These are phyloP conservation scores for Setipinna tenuifilis DNA, from an alignment of 2,797 vertebrate species.

Conservation along the genomic window DNA sequence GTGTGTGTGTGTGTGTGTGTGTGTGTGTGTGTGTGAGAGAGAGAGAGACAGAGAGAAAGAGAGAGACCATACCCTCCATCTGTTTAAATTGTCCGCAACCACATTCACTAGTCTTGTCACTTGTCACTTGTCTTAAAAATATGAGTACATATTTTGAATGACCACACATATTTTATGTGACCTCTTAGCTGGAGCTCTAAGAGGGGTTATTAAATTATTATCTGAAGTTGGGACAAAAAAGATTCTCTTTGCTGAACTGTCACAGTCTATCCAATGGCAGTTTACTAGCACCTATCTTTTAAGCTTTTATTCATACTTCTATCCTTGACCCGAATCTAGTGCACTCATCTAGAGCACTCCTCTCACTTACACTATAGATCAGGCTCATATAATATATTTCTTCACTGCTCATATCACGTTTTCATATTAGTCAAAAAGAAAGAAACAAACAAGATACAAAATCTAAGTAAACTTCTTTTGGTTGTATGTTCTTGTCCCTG, in stretches of 20 bases:
- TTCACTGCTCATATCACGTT: not conserved
- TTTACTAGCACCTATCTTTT: not conserved
- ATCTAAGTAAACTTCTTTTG: no score
- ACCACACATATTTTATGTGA: not conserved
- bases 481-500: no score
- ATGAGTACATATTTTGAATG: not conserved
- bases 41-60: not conserved
- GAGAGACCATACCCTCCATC: not conserved
- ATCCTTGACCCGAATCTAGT: not conserved
- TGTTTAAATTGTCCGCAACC: slow-evolving; percentile 11
- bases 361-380: not conserved
- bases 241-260: not conserved
- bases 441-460: no score
- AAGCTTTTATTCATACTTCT: not conserved
- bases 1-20: no score
- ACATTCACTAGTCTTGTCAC: not conserved
- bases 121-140: not conserved
- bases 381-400: not conserved
- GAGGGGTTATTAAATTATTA: no score
- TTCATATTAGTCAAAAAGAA: no score
- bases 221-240: no score
- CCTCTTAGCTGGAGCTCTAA: not conserved
- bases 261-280: not conserved
- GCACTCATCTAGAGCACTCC: not conserved
- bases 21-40: not conserved